Conservation (phyloP, 2,888 invertebrate genomes). For the Brachyopa scutellaris region DNA sequence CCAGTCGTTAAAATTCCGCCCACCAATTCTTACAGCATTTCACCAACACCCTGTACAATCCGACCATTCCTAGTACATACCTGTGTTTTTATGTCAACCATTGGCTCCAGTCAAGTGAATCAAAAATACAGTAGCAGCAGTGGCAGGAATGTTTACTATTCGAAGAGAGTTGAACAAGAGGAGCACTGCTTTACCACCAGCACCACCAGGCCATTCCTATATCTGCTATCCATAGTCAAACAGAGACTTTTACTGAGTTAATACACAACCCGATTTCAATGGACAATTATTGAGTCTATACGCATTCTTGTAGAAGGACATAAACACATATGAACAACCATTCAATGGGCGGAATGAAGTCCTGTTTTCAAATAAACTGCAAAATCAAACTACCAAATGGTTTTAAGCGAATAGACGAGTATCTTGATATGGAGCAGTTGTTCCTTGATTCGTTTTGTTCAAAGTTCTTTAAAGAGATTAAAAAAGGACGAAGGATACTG, state of each 20-base stretch:
- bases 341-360: constrained; percentile 24
- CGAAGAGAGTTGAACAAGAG: constrained; percentile 2
- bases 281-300: constrained; percentile 57
- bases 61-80: constrained; percentile 1
- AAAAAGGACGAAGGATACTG: too few relatives aligned
- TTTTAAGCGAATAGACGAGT: constrained; percentile 30
- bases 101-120: constrained; percentile 46
- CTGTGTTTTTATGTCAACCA: constrained; percentile 40
- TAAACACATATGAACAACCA: neutral
- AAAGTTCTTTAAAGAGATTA: too few relatives aligned
- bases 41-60: constrained; percentile 38
- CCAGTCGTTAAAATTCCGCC: too few relatives aligned
- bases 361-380: constrained; percentile 39
- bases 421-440: constrained; percentile 4
- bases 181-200: neutral
- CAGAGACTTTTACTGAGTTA: constrained; percentile 50
- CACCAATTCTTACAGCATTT: too few relatives aligned
- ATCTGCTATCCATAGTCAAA: constrained; percentile 35
- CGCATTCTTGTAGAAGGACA: constrained; percentile 21
- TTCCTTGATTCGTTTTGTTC: neutral
- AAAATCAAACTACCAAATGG: constrained; percentile 46
- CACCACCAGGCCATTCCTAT: neutral
- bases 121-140: constrained; percentile 31
- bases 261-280: constrained; percentile 52
- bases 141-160: constrained; percentile 36